phyloP scores from a whole-genome alignment of 2,888 invertebrate species.

The Cryptops parisi region DNA sequence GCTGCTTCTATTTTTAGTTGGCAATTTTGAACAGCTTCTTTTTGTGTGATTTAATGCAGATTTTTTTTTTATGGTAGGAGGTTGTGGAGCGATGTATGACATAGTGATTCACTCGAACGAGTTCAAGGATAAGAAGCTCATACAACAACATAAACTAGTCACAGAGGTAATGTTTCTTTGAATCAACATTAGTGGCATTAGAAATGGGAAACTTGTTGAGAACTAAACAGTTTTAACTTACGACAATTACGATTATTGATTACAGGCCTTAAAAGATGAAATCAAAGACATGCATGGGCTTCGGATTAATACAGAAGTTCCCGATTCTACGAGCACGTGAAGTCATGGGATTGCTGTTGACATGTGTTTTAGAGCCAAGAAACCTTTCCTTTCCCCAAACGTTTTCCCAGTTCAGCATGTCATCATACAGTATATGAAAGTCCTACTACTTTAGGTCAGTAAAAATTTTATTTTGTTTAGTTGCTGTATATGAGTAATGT shows the following conservation, averaged over 20 bases:
- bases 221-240: background rate
- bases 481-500: no score
- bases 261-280: constrained; percentile 50
- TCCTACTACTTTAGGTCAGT: no score
- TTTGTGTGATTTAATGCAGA: no score
- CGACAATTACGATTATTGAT: constrained; percentile 17
- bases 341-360: no score
- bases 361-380: no score
- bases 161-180: constrained; percentile 13
- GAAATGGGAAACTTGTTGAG: background rate
- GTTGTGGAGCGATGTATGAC: constrained; percentile 19
- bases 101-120: constrained; percentile 14
- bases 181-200: background rate
- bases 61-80: constrained; percentile 6
- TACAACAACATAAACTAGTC: constrained; percentile 17
- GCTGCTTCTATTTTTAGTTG: no score
- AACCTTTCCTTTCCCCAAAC: no score
- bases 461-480: no score
- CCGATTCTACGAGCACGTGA: constrained; percentile 23
- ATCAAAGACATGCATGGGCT: constrained; percentile 73
- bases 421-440: no score
- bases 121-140: constrained; percentile 12
- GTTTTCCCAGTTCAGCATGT: no score
- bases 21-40: no score
- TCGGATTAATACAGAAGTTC: constrained; percentile 52